Base-by-base conservation (phyloP, 2,888 invertebrate species). In the Physocephala rufipes region DNA sequence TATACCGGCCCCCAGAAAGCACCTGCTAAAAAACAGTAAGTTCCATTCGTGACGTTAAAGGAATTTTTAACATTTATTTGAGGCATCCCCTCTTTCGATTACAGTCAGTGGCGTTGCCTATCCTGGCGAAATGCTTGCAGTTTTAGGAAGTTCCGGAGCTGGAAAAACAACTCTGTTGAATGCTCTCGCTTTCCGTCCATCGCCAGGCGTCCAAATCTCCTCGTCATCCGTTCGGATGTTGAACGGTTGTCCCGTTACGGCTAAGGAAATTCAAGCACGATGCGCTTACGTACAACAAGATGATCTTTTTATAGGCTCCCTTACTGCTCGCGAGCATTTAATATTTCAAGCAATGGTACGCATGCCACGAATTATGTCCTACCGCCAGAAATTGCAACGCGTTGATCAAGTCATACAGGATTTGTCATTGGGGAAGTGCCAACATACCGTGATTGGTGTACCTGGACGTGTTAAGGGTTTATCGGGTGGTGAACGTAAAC, bases 91-190 rank as follows among this genome's bases (percentile, higher is more conserved):
- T 2, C 21, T 26, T 67, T 21, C 15, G 26, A 58, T 68, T 72
- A 1, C 49, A 95, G 95, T 94, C 9, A 92, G 89, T 76, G 96
- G 96, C 0, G 90, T 92, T 1, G 95, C 95, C 0, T 90, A 92
- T 82, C 94, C 95, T 0, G 95, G 95, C 0, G 95, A 96, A 82
- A 86, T 96, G 36, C 87, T 96, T 61, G 95, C 95, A 1, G 92
- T 96, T 62, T 91, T 96, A 91, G 96, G 96, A 0, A 92, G 94
- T 0, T 94, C 94, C 36, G 97, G 97, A 0, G 95, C 97, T 0
- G 97, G 97, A 1, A 98, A 98, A 87, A 97, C 97, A 0, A 97
- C 97, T 0, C 89, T 98, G 2, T 87, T 98, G 71, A 97, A 98
- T 85, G 91, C 95, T 0, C 85, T 98, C 74, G 96, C 95, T 7